phyloP scores from a whole-genome alignment of 2,797 vertebrate species.

The Lindbergichthys nudifrons region DNA sequence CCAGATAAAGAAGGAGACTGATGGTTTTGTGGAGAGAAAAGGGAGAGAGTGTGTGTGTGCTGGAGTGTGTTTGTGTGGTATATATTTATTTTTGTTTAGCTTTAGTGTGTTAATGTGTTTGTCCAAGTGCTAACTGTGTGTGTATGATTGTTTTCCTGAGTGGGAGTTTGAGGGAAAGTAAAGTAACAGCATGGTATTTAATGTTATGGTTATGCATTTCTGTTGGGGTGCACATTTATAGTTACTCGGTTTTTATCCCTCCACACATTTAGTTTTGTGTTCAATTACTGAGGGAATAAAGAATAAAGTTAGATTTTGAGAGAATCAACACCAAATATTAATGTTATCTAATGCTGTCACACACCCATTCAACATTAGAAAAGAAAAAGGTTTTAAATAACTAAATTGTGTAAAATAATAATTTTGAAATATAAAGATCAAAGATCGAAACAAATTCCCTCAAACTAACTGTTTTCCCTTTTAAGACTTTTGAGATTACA shows the following conservation, averaged over 20 bases:
- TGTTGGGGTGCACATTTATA: neutral
- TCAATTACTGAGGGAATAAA: neutral
- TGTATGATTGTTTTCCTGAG: slow-evolving; percentile 9
- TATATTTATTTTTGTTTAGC: slow-evolving; percentile 74
- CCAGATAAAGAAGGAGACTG: slow-evolving; percentile 83
- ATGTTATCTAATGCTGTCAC: neutral
- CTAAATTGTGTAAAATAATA: neutral
- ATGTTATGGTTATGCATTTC: slow-evolving; percentile 2
- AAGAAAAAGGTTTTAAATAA: neutral
- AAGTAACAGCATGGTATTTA: neutral
- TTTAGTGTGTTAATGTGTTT: slow-evolving; percentile 73
- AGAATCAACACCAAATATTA: neutral
- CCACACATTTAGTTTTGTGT: neutral
- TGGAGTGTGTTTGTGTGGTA: slow-evolving; percentile 49
- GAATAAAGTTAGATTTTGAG: neutral
- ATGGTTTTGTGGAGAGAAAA: slow-evolving; percentile 70
- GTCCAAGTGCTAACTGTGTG: slow-evolving; percentile 40
- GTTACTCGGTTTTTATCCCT: neutral
- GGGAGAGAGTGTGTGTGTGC: slow-evolving; percentile 28
- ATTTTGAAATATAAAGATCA: neutral
- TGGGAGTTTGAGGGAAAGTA: neutral
- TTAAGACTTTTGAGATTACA: slow-evolving; percentile 24
- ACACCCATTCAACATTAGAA: neutral
- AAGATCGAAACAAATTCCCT: slow-evolving; percentile 1
- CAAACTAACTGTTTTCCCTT: neutral